These are phyloP conservation scores for Lindbergichthys nudifrons DNA, from an alignment of 2,797 vertebrate genomes.

Conservation along the genomic window DNA sequence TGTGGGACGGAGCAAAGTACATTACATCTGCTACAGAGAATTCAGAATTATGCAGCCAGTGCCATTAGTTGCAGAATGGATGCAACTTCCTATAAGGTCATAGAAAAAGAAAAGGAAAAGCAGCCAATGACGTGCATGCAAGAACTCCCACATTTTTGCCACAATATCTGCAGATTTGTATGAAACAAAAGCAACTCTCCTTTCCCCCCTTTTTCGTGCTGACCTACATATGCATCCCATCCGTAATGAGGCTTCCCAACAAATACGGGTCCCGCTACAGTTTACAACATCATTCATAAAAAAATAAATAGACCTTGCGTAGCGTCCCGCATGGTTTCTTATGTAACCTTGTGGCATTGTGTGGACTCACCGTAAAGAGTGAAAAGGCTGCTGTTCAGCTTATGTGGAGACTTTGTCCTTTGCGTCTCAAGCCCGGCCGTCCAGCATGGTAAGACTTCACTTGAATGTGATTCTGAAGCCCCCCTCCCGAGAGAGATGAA, in stretches of 20 bases:
- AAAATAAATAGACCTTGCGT: not conserved
- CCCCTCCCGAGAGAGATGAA: constrained; percentile 46
- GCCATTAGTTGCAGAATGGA: constrained; percentile 22
- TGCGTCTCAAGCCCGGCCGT: constrained; percentile 71
- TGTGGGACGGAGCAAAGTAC: constrained; percentile 31
- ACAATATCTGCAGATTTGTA: not conserved
- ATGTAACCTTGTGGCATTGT: constrained; percentile 25
- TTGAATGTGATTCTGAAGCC: constrained; percentile 40
- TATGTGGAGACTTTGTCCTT: constrained; percentile 63
- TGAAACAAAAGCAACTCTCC: constrained; percentile 45
- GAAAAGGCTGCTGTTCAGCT: constrained; percentile 53
- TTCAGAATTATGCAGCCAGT: constrained; percentile 9
- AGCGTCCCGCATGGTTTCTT: constrained; percentile 15
- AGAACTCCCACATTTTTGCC: not conserved
- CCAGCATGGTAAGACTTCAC: constrained; percentile 81
- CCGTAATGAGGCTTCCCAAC: constrained; percentile 33
- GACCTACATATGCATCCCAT: constrained; percentile 76
- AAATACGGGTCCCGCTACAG: constrained; percentile 8
- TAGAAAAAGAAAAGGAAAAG: not conserved
- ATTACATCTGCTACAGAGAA: constrained; percentile 31
- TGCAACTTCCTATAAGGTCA: constrained; percentile 14
- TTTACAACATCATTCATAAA: constrained; percentile 1
- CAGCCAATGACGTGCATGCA: constrained; percentile 20
- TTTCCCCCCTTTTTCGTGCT: constrained; percentile 73
- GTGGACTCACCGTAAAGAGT: constrained; percentile 72